Conservation (phyloP, 2,113 vertebrate genomes). For the Tricholaema leucomelas region DNA sequence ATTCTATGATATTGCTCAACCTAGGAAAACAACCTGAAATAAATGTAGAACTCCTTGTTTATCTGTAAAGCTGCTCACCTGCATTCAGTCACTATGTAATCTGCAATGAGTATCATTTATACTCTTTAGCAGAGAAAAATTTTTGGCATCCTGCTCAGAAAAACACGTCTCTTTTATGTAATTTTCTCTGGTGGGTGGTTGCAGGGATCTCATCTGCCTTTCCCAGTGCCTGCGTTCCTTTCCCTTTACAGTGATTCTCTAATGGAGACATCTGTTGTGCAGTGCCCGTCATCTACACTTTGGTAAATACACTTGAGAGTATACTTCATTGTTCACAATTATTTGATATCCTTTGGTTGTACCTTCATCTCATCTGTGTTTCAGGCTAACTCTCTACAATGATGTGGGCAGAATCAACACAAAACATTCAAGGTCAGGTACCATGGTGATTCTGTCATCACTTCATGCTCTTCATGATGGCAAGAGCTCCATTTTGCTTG, state of each 20-base stretch:
- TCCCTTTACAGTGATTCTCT: constrained; percentile 44
- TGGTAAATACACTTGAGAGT: background rate
- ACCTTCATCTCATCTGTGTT: background rate
- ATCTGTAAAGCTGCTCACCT: background rate
- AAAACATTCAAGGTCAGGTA: background rate
- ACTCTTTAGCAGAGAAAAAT: background rate
- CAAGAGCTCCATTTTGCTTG: background rate
- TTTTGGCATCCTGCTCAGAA: constrained; percentile 30
- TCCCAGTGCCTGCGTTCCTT: background rate
- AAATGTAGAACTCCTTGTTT: background rate
- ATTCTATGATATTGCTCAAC: too few relatives aligned
- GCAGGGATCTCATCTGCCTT: constrained; percentile 52
- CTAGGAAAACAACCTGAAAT: too few relatives aligned
- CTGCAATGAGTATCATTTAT: background rate
- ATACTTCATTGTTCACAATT: background rate
- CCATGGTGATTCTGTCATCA: background rate
- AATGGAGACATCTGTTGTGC: constrained; percentile 53
- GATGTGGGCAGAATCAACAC: background rate
- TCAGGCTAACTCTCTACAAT: background rate
- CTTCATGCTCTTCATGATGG: background rate
- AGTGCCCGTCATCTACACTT: background rate
- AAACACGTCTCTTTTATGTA: constrained; percentile 48
- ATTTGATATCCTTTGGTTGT: background rate
- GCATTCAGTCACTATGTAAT: background rate
- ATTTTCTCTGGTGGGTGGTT: constrained; percentile 32